Conservation (phyloP, 2,113 vertebrate species). For the Sprattus sprattus region DNA sequence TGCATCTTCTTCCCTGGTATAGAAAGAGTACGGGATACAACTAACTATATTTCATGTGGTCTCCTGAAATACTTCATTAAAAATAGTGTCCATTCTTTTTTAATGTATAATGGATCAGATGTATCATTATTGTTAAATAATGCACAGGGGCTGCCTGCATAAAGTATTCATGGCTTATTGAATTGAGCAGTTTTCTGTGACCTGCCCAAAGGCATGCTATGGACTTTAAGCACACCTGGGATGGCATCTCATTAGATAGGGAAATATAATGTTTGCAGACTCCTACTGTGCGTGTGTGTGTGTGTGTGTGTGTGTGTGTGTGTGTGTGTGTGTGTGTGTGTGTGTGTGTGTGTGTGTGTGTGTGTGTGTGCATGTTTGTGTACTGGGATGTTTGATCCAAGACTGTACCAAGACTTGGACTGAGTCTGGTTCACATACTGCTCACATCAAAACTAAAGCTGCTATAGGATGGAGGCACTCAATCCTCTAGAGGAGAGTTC, state of each 20-base stretch:
- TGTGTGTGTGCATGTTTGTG: background rate
- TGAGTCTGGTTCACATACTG: too few relatives aligned
- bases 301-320: too few relatives aligned
- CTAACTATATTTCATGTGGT: constrained; percentile 38
- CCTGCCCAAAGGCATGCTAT: constrained; percentile 60
- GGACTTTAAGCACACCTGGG: constrained; percentile 46
- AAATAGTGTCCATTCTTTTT: constrained; percentile 55
- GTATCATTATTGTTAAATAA: constrained; percentile 76
- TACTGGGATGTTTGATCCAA: background rate
- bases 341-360: too few relatives aligned
- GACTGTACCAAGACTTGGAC: background rate
- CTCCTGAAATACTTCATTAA: constrained; percentile 60
- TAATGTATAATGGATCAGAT: constrained; percentile 74
- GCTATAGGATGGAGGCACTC: too few relatives aligned
- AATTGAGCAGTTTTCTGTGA: constrained; percentile 62
- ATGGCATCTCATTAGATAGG: background rate
- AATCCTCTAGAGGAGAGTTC: background rate
- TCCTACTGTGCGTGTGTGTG: constrained; percentile 11
- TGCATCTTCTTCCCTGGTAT: constrained; percentile 1
- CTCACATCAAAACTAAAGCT: too few relatives aligned
- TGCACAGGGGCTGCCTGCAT: constrained; percentile 68
- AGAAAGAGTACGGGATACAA: background rate
- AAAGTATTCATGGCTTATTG: constrained; percentile 76
- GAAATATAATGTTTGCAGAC: constrained; percentile 10
- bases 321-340: too few relatives aligned